Evolutionary conservation across 2,888 invertebrate species (phyloP).

Genomic region (Vanessa cardui): DNA sequence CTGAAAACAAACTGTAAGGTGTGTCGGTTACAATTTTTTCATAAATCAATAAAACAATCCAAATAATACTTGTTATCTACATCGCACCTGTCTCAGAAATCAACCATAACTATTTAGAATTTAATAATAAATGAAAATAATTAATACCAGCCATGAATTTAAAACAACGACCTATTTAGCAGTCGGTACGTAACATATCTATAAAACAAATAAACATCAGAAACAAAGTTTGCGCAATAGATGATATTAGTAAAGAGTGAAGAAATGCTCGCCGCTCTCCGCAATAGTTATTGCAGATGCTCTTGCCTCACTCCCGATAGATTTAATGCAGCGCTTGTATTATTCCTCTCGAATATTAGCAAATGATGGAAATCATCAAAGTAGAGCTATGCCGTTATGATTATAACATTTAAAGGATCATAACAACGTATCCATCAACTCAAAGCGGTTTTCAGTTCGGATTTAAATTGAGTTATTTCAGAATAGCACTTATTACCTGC

Average conservation of each 20-base stretch:
- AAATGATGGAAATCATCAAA: not conserved
- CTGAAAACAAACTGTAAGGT: no score
- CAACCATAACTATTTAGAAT: no score
- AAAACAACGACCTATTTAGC: constrained; percentile 4
- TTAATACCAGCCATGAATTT: not conserved
- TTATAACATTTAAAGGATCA: no score
- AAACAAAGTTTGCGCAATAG: constrained; percentile 25
- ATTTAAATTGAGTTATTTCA: no score
- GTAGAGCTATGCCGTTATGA: no score
- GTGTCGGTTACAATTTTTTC: no score
- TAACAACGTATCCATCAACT: no score
- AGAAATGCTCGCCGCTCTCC: constrained; percentile 27
- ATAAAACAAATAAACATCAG: constrained; percentile 24
- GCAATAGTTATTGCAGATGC: constrained; percentile 19
- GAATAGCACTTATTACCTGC: no score
- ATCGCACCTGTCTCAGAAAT: no score
- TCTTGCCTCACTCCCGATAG: constrained; percentile 25
- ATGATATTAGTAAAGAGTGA: constrained; percentile 28
- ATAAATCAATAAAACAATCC: no score
- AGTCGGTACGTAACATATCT: constrained; percentile 15
- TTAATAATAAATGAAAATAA: not conserved
- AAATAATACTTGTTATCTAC: no score
- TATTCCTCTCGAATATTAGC: constrained; percentile 14
- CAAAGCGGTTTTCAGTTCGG: no score
- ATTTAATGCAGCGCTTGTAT: constrained; percentile 22